Evolutionary conservation across 37 sponge, comb jelly and placozoan species (phyloP).

Genomic region (Spongilla lacustris): DNA sequence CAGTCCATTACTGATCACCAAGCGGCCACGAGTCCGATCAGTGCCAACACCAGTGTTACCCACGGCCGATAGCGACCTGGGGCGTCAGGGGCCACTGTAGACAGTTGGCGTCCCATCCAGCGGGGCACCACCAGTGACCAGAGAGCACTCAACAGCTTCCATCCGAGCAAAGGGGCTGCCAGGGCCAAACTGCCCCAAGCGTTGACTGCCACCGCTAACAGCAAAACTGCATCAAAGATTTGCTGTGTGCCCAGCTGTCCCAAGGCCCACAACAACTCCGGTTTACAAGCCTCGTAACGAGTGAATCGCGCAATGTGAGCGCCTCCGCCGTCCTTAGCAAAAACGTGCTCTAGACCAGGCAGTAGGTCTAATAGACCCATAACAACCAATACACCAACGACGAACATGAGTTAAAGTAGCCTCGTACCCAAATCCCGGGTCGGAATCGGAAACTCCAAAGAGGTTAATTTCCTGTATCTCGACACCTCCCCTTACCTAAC

Average conservation of each 20-base stretch:
- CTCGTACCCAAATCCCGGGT: not conserved
- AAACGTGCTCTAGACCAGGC: constrained; percentile 1
- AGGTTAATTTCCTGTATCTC: not conserved
- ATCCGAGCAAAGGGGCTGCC: constrained; percentile 1
- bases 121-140: not conserved
- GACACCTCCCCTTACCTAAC: not conserved
- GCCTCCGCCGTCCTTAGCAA: constrained; percentile 1
- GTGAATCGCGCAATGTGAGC: not conserved
- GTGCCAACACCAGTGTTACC: constrained; percentile 1
- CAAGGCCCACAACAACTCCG: not conserved
- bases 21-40: constrained; percentile 1
- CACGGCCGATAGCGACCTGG: constrained; percentile 1
- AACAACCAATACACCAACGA: constrained; percentile 1
- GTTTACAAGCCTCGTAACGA: constrained; percentile 1
- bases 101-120: not conserved
- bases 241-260: not conserved
- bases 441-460: not conserved
- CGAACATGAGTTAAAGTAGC: constrained; percentile 1
- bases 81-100: constrained; percentile 1
- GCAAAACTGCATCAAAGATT: not conserved
- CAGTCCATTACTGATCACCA: not conserved
- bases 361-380: not conserved
- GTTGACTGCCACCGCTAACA: constrained; percentile 1
- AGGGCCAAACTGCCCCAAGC: not conserved
- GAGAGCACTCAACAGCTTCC: not conserved